phyloP scores from a whole-genome alignment of 2,113 vertebrate genomes.

The Siphamia tubifer region DNA sequence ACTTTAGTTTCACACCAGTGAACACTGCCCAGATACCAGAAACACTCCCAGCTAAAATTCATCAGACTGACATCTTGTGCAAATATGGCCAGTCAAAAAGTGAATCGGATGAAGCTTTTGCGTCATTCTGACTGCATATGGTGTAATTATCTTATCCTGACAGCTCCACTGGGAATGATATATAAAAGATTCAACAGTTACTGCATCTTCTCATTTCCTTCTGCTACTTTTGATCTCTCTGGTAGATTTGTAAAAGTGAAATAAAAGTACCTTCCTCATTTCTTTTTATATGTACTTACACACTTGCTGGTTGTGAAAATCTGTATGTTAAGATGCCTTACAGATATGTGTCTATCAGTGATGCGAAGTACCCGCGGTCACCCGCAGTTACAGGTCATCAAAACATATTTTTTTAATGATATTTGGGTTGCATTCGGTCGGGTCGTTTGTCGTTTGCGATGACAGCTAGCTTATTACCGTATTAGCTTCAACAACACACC shows the following conservation, averaged over 20 bases:
- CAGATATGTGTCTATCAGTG: no score
- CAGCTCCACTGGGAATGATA: slow-evolving; percentile 28
- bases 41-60: slow-evolving; percentile 13
- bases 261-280: not conserved
- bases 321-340: no score
- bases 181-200: slow-evolving; percentile 48
- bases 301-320: no score
- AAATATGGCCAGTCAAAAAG: slow-evolving; percentile 31
- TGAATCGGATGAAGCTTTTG: slow-evolving; percentile 19
- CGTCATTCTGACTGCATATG: slow-evolving; percentile 36
- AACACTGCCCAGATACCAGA: slow-evolving; percentile 12
- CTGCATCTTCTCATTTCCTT: slow-evolving; percentile 36
- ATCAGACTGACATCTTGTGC: slow-evolving; percentile 14
- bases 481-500: no score
- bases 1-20: slow-evolving; percentile 42
- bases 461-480: no score
- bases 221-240: slow-evolving; percentile 37
- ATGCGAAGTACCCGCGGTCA: no score
- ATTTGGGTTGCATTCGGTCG: no score
- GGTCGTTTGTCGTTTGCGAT: no score
- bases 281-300: not conserved
- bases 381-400: no score
- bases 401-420: no score
- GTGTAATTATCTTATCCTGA: slow-evolving; percentile 47
- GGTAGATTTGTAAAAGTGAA: slow-evolving; percentile 25